Conservation (phyloP, 2,797 vertebrate species). For the Acanthurus tractus region DNA sequence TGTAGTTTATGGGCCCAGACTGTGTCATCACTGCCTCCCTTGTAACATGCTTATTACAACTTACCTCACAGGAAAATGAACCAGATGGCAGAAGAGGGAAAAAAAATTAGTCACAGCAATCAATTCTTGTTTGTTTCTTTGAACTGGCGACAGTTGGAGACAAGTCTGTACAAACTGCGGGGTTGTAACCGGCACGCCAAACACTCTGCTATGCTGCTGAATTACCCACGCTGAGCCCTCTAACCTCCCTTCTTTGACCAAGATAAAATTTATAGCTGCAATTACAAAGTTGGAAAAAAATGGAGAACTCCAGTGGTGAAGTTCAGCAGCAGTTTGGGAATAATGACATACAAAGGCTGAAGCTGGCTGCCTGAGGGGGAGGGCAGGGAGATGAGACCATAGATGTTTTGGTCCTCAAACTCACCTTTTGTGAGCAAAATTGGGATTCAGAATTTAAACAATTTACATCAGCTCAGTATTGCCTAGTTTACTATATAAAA, state of each 20-base stretch:
- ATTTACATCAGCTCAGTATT: slow-evolving; percentile 62
- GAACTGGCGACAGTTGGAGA: slow-evolving; percentile 81
- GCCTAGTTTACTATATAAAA: slow-evolving; percentile 34
- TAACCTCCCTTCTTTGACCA: slow-evolving; percentile 75
- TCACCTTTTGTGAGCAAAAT: slow-evolving; percentile 60
- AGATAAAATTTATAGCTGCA: slow-evolving; percentile 80
- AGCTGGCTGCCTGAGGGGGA: slow-evolving; percentile 42
- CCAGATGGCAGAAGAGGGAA: slow-evolving; percentile 76
- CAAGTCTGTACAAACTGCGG: slow-evolving; percentile 82
- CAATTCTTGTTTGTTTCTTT: slow-evolving; percentile 83
- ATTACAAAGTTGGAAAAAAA: slow-evolving; percentile 74
- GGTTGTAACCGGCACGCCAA: slow-evolving; percentile 76
- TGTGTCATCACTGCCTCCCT: slow-evolving; percentile 68
- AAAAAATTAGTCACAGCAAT: slow-evolving; percentile 82
- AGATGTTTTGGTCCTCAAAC: slow-evolving; percentile 36
- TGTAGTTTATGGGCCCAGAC: slow-evolving; percentile 65
- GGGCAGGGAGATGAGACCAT: slow-evolving; percentile 15
- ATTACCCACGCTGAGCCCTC: slow-evolving; percentile 70
- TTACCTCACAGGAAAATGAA: slow-evolving; percentile 80
- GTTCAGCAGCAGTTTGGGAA: slow-evolving; percentile 69
- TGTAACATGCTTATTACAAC: slow-evolving; percentile 82
- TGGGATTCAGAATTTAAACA: slow-evolving; percentile 59
- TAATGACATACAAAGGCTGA: slow-evolving; percentile 69
- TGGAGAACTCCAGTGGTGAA: slow-evolving; percentile 53
- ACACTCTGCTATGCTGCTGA: slow-evolving; percentile 71